Percentiles rank a stretch among this genome's conserved stretches.
Evolutionary conservation across 2,797 vertebrate species (phyloP).

Genomic region (Avahi laniger): DNA sequence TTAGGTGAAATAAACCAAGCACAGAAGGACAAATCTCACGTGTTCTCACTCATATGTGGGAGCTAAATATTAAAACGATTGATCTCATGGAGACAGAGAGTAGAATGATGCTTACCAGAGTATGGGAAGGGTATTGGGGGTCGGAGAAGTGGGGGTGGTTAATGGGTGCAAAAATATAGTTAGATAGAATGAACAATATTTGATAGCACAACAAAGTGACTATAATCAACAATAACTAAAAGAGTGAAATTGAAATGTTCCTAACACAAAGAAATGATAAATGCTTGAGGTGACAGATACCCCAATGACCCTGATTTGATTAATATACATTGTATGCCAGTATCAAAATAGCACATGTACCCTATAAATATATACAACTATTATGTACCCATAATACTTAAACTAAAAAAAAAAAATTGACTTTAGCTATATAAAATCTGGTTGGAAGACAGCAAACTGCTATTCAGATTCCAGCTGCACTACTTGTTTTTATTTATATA

Average conservation of each 20-base stretch:
- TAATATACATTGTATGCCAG: neutral
- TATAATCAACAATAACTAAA: neutral
- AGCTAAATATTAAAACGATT: too few species aligned
- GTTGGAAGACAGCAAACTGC: neutral
- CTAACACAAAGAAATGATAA: neutral
- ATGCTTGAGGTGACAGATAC: neutral
- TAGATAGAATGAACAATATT: neutral
- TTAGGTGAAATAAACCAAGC: neutral
- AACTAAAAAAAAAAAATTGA: neutral
- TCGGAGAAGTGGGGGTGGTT: neutral
- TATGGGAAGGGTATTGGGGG: neutral
- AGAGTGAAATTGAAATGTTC: neutral
- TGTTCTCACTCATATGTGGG: neutral
- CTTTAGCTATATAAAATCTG: conserved; percentile 23
- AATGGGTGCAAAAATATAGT: neutral
- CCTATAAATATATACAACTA: neutral
- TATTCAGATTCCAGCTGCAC: conserved; percentile 8
- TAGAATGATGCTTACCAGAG: neutral
- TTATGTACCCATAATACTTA: neutral
- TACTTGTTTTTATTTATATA: neutral
- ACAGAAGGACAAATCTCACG: neutral
- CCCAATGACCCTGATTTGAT: neutral
- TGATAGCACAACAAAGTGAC: neutral
- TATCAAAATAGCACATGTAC: neutral
- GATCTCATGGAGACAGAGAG: neutral